phyloP scores from a whole-genome alignment of 2,888 invertebrate species.

The Tupiocoris notatus region DNA sequence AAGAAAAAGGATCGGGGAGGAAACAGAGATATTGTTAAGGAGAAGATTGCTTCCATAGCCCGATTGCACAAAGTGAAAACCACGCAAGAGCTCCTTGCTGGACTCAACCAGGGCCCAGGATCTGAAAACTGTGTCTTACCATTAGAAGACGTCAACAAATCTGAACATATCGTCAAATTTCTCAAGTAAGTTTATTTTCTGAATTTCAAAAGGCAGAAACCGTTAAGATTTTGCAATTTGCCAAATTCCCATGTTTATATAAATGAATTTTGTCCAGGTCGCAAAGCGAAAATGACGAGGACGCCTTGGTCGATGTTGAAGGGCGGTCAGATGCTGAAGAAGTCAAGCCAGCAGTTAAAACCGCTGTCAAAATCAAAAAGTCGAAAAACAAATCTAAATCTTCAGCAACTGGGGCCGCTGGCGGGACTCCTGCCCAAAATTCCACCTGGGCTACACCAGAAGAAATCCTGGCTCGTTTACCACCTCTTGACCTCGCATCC shows the following conservation, averaged over 20 bases:
- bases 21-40: constrained; percentile 56
- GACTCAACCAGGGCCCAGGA: constrained; percentile 47
- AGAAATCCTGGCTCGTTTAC: constrained; percentile 65
- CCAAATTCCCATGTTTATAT: too few species aligned
- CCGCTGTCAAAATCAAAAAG: constrained; percentile 13
- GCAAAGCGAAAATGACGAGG: constrained; percentile 42
- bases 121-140: constrained; percentile 49
- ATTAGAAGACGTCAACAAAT: constrained; percentile 52
- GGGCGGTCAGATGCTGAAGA: constrained; percentile 30
- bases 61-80: constrained; percentile 68
- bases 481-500: constrained; percentile 63
- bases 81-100: constrained; percentile 73
- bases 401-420: constrained; percentile 52
- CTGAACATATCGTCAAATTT: constrained; percentile 55
- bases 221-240: too few species aligned
- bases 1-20: constrained; percentile 26
- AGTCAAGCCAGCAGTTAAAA: not conserved
- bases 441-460: constrained; percentile 55
- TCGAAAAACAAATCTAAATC: constrained; percentile 55
- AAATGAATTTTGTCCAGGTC: constrained; percentile 19
- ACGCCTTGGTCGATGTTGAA: constrained; percentile 36
- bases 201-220: too few species aligned
- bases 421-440: constrained; percentile 15
- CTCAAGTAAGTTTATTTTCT: constrained; percentile 43
- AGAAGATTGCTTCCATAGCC: constrained; percentile 62